A percentile compares a stretch with the other conserved stretches of the same genome.
Conservation (phyloP, 37 sponge, comb jelly and placozoan species). For the Amphimedon queenslandica region DNA sequence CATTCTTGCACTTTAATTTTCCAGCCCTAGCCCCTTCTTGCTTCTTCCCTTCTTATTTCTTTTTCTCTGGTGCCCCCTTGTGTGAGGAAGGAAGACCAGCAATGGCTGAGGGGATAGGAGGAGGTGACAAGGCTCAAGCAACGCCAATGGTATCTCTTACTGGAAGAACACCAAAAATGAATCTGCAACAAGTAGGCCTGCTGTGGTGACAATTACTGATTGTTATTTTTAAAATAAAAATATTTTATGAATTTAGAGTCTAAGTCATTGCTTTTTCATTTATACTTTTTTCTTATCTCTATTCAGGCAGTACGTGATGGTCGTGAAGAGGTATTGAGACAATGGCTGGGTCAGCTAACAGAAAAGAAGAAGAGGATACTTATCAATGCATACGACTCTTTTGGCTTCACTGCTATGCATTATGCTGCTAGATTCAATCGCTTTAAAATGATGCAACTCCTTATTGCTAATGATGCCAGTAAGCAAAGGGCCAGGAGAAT, state of each 20-base stretch:
- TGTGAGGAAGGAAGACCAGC: too few species aligned
- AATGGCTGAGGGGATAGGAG: too few species aligned
- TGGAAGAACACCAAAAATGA: too few species aligned
- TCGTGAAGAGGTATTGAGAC: conserved; percentile 46
- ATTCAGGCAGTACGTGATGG: conserved; percentile 82
- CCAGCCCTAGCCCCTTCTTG: too few species aligned
- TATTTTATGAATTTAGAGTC: not conserved
- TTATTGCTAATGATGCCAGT: conserved; percentile 47
- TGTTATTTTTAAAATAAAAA: not conserved
- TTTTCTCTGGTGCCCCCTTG: too few species aligned
- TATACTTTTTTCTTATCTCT: not conserved
- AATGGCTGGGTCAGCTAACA: conserved; percentile 19
- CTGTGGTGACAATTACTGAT: not conserved
- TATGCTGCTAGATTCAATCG: conserved; percentile 90
- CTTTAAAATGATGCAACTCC: conserved; percentile 35
- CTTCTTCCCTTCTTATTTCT: too few species aligned
- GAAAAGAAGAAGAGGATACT: conserved; percentile 6
- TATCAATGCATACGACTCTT: conserved; percentile 29
- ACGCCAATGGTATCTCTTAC: too few species aligned
- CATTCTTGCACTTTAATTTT: too few species aligned
- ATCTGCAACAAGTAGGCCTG: not conserved
- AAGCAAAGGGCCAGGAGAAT: not conserved
- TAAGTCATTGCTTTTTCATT: not conserved
- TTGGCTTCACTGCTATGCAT: conserved; percentile 70
- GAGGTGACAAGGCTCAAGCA: too few species aligned